These are phyloP conservation scores for Apodemia hepburni DNA, from an alignment of 2,888 invertebrate genomes.

Conservation along the genomic window DNA sequence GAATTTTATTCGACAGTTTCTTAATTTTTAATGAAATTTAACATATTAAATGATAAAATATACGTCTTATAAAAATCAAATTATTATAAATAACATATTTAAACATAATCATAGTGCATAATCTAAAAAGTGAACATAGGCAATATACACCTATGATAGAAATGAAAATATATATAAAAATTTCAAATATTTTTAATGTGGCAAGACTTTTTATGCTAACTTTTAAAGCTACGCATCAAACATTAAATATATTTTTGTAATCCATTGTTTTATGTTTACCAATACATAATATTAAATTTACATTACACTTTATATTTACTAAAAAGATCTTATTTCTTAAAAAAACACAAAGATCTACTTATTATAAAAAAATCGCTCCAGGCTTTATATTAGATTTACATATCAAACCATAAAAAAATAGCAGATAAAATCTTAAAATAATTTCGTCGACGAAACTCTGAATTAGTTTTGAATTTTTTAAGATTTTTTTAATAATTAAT, in stretches of 20 bases:
- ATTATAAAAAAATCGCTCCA: not conserved
- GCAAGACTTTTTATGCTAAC: slow-evolving; percentile 5
- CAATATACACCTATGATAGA: not conserved
- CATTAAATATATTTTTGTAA: slow-evolving; percentile 1
- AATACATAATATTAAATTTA: no score
- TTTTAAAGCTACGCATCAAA: slow-evolving; percentile 1
- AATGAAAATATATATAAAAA: not conserved
- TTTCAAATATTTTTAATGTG: slow-evolving; percentile 9
- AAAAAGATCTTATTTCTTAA: not conserved
- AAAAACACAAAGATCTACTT: not conserved
- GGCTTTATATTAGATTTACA: not conserved
- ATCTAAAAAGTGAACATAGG: slow-evolving; percentile 33
- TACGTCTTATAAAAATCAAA: not conserved
- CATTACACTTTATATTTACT: not conserved
- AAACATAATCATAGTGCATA: slow-evolving; percentile 26
- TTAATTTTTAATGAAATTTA: not conserved
- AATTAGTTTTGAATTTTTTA: no score
- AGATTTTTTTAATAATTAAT: no score
- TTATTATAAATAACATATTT: slow-evolving; percentile 15
- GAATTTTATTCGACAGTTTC: not conserved
- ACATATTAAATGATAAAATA: not conserved
- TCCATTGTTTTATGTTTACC: not conserved
- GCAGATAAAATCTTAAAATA: slow-evolving; percentile 3
- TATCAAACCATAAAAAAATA: not conserved
- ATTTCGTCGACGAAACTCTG: not conserved